phyloP scores from a whole-genome alignment of 2,797 vertebrate species.

The Tenualosa thibaudeaui region DNA sequence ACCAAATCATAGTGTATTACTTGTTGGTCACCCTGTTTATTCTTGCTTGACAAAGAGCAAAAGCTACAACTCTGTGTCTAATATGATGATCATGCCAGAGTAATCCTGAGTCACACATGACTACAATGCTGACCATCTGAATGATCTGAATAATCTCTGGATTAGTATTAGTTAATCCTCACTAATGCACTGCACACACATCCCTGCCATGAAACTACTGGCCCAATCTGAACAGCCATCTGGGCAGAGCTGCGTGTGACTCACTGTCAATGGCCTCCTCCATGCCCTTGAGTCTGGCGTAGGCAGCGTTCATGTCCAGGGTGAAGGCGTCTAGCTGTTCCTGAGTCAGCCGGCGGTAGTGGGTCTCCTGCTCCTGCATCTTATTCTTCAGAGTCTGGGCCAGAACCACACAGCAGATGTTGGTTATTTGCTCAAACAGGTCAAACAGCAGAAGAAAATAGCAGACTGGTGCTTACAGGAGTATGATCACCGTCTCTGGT shows the following conservation, averaged over 20 bases:
- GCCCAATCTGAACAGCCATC: not conserved
- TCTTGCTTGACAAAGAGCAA: not conserved
- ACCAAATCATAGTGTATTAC: too few species aligned
- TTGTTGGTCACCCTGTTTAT: too few species aligned
- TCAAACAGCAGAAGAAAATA: not conserved
- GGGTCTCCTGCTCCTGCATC: constrained; percentile 86
- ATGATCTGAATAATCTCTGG: not conserved
- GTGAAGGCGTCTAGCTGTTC: constrained; percentile 95
- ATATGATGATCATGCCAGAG: not conserved
- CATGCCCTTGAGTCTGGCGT: constrained; percentile 88
- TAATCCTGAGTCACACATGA: not conserved
- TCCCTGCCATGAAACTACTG: not conserved
- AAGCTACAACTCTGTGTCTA: not conserved
- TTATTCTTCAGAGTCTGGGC: constrained; percentile 82
- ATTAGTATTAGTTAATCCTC: not conserved
- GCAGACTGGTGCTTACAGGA: too few species aligned
- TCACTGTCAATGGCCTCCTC: constrained; percentile 96
- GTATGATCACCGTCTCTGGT: too few species aligned
- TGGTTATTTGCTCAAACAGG: not conserved
- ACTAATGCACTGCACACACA: not conserved
- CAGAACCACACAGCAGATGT: not conserved
- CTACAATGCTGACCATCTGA: not conserved
- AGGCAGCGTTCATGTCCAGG: constrained; percentile 92
- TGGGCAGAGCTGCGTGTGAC: constrained; percentile 50
- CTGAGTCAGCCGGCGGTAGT: constrained; percentile 84